A percentile compares a stretch with the other conserved stretches of the same genome.
Conservation (phyloP, 2,797 vertebrate species). For the Pristis pectinata region DNA sequence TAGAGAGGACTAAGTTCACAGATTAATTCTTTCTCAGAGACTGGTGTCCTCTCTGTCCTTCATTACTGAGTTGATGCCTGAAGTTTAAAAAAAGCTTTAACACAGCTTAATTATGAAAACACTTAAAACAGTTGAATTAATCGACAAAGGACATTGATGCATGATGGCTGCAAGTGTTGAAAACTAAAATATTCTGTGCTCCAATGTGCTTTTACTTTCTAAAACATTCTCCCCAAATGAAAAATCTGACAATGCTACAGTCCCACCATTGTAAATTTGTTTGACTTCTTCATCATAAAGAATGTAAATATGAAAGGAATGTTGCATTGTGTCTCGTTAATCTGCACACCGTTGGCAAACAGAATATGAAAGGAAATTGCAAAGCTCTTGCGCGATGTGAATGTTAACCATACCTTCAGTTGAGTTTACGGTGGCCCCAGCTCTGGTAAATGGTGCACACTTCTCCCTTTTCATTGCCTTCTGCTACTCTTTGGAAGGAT, state of each 20-base stretch:
- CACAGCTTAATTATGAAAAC: neutral
- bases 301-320: neutral
- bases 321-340: neutral
- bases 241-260: neutral
- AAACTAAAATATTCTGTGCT: neutral
- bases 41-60: neutral
- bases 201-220: neutral
- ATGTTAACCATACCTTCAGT: neutral
- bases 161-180: too few relatives aligned
- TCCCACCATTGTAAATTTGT: neutral
- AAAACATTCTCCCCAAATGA: neutral
- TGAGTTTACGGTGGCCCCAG: neutral
- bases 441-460: neutral
- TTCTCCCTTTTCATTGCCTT: neutral
- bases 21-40: neutral
- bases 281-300: too few relatives aligned
- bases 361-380: neutral
- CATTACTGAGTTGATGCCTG: too few relatives aligned
- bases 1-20: neutral
- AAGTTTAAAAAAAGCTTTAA: neutral
- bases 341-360: neutral
- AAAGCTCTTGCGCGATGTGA: neutral
- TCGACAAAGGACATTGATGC: neutral
- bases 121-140: neutral
- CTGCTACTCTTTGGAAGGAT: neutral